phyloP scores from a whole-genome alignment of 2,888 invertebrate genomes.

The Acanthosepion esculentum region DNA sequence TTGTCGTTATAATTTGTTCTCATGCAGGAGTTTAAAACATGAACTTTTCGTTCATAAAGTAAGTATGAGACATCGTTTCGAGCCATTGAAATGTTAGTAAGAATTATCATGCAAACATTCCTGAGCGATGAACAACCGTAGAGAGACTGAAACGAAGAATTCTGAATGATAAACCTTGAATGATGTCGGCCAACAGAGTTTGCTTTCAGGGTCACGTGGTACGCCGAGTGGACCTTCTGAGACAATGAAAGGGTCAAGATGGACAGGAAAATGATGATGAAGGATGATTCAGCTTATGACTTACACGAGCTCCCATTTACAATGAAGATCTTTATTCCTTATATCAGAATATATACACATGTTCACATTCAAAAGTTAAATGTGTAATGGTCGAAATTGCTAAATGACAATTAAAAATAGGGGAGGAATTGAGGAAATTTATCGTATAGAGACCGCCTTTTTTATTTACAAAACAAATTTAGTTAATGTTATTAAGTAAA shows the following conservation, averaged over 20 bases:
- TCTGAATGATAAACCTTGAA: background rate
- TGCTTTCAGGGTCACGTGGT: slow-evolving; percentile 20
- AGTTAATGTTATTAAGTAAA: background rate
- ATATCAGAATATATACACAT: too few species aligned
- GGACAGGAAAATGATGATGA: background rate
- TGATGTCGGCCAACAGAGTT: background rate
- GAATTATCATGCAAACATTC: slow-evolving; percentile 12
- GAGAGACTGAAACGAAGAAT: background rate
- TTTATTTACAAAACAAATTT: background rate
- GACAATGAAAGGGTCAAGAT: background rate
- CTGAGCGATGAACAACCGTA: background rate
- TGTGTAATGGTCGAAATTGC: too few species aligned
- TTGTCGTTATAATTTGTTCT: background rate
- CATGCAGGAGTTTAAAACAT: background rate
- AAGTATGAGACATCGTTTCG: background rate
- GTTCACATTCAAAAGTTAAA: too few species aligned
- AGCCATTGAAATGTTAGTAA: background rate
- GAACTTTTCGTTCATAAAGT: background rate
- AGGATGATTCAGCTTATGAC: background rate
- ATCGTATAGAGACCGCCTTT: too few species aligned
- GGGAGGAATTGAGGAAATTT: too few species aligned
- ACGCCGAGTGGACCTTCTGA: background rate
- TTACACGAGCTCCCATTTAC: background rate
- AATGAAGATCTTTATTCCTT: background rate
- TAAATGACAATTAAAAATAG: too few species aligned